Base-by-base conservation (phyloP, 1,140 invertebrate species). In the Pseudomyrmex gracilis region DNA sequence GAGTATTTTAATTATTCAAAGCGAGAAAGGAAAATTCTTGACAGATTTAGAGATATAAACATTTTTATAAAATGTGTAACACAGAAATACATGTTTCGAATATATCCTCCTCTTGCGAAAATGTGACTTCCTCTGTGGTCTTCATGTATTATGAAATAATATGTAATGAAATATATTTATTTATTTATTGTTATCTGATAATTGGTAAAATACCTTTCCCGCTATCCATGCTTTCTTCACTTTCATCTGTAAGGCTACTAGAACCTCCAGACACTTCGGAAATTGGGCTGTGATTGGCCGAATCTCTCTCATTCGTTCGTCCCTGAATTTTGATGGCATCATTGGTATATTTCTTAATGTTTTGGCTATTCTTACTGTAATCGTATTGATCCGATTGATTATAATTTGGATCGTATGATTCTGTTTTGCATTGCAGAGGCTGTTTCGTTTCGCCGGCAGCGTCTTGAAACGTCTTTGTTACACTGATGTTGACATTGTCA, bases 281-380 rank as follows among this genome's bases (percentile, higher is more conserved):
- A 13, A 94, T 91, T 0, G 95, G 95, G 85, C 95, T 95, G 43
- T 95, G 95, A 92, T 95, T 95, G 0, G 95, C 95, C 0, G 95
- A 95, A 83, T 95, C 95, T 77, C 95, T 91, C 7, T 90, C 90
- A 7, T 86, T 78, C 47, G 47, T 77, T 71, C 86, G 89, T 17
- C 64, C 84, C 9, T 85, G 83, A 12, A 63, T 84, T 55, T 84
- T 78, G 7, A 47, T 83, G 12, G 53, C 51, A 22, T 87, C 64
- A 71, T 88, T 51, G 1, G 63, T 53, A 2, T 78, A 60, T 49
- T 71, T 63, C 53, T 24, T 73, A 9, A 8, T 8, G 73, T 51
- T 12, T n/a, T 17, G 63, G 2, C 8, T 45, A 57, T 55, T n/a
- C 17, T 20, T 20, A 43, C 70, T 22, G 2, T 53, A 73, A 34